Evolutionary conservation across 2,888 invertebrate species (phyloP), one percentile per base, ranked within the genome.

Genomic region (Eudasyphora cyanicolor): DNA sequence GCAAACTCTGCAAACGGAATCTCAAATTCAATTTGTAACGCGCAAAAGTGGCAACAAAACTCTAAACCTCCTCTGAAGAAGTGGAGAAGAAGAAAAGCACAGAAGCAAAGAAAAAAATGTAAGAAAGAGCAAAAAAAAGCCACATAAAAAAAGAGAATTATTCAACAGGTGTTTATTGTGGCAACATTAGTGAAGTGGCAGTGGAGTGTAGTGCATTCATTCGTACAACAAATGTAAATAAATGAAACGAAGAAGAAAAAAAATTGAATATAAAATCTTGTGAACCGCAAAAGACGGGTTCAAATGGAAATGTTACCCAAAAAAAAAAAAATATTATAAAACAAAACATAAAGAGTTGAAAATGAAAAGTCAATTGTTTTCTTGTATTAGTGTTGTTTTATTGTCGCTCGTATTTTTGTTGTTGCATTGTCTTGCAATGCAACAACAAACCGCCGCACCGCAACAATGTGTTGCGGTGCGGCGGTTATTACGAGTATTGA

Each of bases 161-260:
- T 45, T 51, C 74, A 83, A 80, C 83, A 83, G 83, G 83, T 83
- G 83, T 80, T 83, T 76, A 57, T 74, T 71, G n/a, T 51, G 27
- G 60, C 60, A 60, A 60, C 60, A 29, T 69, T 38, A 24, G 17
- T 64, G 24, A 0, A 38, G 64, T 24, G 51, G 27, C n/a, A n/a
- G 29, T n/a, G 7, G 24, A 17, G 27, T 32, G 27, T n/a, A 24
- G 21, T 57, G 27, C 14, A 57, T 6, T 4, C 17, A 57, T 19
- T 8, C 21, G 27, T 24, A 60, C 17, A 27, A 64, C 54, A 74
- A 79, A 74, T 62, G 38, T 74, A 69, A 77, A 77, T 82, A 70
- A 78, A 45, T 70, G 64, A 24, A 74, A 49, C 60, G 29, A 17
- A 38, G 38, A 67, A 45, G 45, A 49, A 81, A 45, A 62, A 27